Base-by-base conservation (phyloP, 2,113 vertebrate species). In the Hippocampus barbouri region DNA sequence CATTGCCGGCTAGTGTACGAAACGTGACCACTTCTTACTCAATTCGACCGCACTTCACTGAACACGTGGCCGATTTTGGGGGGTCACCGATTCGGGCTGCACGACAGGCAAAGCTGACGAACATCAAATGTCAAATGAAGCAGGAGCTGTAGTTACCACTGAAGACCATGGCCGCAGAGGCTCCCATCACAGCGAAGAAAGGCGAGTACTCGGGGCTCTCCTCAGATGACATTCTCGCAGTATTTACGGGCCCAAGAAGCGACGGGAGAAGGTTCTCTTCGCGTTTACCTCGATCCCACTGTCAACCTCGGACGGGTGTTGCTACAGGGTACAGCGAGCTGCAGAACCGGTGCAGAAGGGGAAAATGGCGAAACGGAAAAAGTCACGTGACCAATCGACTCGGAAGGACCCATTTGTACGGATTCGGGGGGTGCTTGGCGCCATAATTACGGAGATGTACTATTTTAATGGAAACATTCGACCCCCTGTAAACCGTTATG, bases 111-210 rank as follows among this genome's bases (percentile, higher is more conserved):
- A 9, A 6, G 45, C 12, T 27, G 9, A 23, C 15, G n/a, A 12
- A 15, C 40, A 25, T n/a, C 40, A 60, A 51, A 60, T 72, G 79
- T 74, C 41, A 54, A 70, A 65, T 75, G 78, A 54, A 71, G 69
- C 53, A 57, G 82, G 54, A 66, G 71, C 20, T 77, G 70, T 74
- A 86, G 74, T 94, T 91, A 95, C 95, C 97, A 89, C 97, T 98
- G 86, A 98, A 98, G 75, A 96, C 90, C 96, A 98, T 98, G 89
- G 97, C 97, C 71, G 92, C 88, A 59, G 96, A 95, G 78, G 96
- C 96, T 90, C 96, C 96, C 92, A 98, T 95, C 88, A 98, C 95
- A 27, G 92, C 96, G 91, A 98, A 98, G 92, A 98, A 98, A 71
- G 95, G 77, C 76, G 96, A 92, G 87, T 98, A 98, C 82, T 95